Conservation (phyloP, 35 echinoderm and acorn worm genomes). For the Ophiothrix spiculata region DNA sequence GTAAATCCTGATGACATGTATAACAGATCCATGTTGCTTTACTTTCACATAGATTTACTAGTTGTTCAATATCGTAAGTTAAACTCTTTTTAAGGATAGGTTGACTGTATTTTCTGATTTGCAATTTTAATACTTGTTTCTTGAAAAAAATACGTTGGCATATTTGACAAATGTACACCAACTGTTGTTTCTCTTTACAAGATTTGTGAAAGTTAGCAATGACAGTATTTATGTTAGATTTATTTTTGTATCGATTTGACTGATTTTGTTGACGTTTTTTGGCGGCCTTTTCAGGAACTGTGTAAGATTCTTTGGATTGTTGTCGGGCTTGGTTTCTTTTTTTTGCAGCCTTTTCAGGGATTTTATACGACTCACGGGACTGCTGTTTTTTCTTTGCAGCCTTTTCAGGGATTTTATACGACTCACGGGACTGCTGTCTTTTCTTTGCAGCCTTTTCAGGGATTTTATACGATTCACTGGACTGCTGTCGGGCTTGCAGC, state of each 20-base stretch:
- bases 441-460: background rate
- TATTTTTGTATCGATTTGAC: background rate
- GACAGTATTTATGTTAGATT: constrained; percentile 5
- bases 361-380: background rate
- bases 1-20: background rate
- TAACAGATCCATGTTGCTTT: background rate
- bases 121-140: background rate
- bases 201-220: background rate
- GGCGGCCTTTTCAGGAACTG: no score
- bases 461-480: background rate
- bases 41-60: no score
- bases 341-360: background rate
- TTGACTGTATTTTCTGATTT: background rate
- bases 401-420: constrained; percentile 1
- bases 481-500: background rate
- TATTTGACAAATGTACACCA: background rate
- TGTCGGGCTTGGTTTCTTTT: background rate
- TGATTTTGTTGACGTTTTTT: background rate
- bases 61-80: background rate
- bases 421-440: background rate
- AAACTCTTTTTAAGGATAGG: background rate
- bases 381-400: background rate
- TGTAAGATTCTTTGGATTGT: no score
- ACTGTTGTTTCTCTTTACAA: constrained; percentile 5
- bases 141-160: constrained; percentile 15